A percentile compares a stretch with the other conserved stretches of the same genome.
phyloP scores from a whole-genome alignment of 2,797 vertebrate genomes.

The Mus spretus region DNA sequence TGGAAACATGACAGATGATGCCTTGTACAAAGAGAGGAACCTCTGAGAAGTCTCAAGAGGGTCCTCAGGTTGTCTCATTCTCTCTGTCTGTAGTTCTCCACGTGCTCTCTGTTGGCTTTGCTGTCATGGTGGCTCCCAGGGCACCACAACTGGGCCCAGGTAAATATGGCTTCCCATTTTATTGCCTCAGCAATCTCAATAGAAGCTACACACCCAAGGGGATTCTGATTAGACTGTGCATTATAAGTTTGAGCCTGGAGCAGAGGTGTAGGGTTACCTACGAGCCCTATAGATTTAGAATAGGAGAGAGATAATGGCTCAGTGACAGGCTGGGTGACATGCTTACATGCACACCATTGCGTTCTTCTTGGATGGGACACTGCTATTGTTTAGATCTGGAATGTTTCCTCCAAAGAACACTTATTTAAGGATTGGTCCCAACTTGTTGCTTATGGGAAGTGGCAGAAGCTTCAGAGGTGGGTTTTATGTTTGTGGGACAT shows the following conservation, averaged over 20 bases:
- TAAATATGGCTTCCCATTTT: not conserved
- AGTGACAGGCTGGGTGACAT: too few species aligned
- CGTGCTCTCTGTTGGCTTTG: not conserved
- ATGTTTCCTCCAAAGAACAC: too few species aligned
- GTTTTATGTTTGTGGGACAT: too few species aligned
- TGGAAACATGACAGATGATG: not conserved
- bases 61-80: not conserved
- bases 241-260: not conserved
- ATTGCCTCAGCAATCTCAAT: not conserved
- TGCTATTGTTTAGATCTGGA: not conserved
- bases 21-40: not conserved
- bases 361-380: not conserved
- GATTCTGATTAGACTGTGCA: not conserved
- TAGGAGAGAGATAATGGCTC: not conserved
- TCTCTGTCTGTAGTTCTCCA: not conserved
- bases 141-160: not conserved
- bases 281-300: not conserved
- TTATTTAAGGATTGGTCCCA: not conserved
- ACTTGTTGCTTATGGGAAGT: not conserved
- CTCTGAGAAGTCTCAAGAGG: not conserved
- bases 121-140: rapidly evolving
- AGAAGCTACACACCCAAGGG: not conserved
- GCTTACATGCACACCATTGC: rapidly evolving
- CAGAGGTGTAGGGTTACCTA: too few species aligned
- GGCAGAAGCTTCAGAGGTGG: not conserved